phyloP scores from a whole-genome alignment of 1,140 invertebrate species.

The Psix sp. region DNA sequence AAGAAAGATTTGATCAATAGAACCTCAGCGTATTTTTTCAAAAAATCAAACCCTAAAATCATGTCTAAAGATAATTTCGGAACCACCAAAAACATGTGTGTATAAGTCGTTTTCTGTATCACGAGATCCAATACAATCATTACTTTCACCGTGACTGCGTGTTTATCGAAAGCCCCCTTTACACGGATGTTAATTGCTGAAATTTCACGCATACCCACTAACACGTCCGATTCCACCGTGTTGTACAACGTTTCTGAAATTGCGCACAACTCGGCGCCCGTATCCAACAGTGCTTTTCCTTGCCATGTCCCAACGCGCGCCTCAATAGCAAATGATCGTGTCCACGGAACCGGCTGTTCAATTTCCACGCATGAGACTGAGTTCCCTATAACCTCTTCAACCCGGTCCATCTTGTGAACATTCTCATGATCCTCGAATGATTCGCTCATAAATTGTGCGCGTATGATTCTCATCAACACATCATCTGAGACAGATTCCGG shows the following conservation, averaged over 20 bases:
- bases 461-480: neutral
- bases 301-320: neutral
- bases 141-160: neutral
- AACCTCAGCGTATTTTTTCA: neutral
- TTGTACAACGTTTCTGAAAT: neutral
- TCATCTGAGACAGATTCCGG: slow-evolving; percentile 2
- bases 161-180: neutral
- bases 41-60: slow-evolving; percentile 1
- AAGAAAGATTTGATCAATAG: neutral
- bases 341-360: too few relatives aligned
- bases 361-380: too few relatives aligned
- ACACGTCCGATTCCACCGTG: neutral
- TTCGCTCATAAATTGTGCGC: neutral
- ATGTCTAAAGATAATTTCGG: neutral
- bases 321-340: neutral
- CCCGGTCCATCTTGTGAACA: neutral
- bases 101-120: neutral
- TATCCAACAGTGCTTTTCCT: neutral
- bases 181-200: neutral
- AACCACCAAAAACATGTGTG: neutral
- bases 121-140: neutral
- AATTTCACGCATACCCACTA: neutral
- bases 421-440: neutral
- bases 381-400: too few relatives aligned
- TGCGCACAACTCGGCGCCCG: neutral